Base-by-base conservation (phyloP, 1,140 invertebrate genomes). In the Apis mellifera region DNA sequence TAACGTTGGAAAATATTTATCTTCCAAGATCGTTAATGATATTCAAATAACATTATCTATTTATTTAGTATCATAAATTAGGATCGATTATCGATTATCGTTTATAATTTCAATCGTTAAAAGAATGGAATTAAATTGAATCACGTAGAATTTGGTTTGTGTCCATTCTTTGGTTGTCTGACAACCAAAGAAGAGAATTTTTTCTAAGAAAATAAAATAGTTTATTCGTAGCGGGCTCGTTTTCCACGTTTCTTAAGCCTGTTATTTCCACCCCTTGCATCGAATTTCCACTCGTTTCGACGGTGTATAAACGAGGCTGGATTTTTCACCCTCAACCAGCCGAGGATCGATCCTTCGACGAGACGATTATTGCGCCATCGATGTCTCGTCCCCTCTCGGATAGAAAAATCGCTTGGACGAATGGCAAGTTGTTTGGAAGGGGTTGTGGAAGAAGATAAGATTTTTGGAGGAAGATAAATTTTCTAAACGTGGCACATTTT, bases 251-350 rank as follows among this genome's bases (percentile, higher is more conserved):
- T 12, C 12, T 59, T 26, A 50, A 73, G 32, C 62, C 62, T 26
- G 19, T 32, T 54, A 9, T 23, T 66, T 7, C 23, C 11, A n/a
- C 42, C 3, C 55, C 48, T 32, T 62, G 12, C 48, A 21, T 26
- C 48, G 59, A 60, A 42, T 78, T 62, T 70, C 77, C 59, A 26
- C 48, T 62, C 57, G 77, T 78, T 71, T 62, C 23, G 48, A 50
- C 23, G 48, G 23, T 19, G 8, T 60, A 62, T 62, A 78, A 78
- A 62, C 77, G 57, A 71, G 68, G 12, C 19, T 21, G 65, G 23
- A 62, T 79, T 79, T 71, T 54, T 79, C 77, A 62, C 54, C 19
- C 50, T 62, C 64, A 71, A 79, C 77, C 68, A 79, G 48, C 48
- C 21, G 15, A n/a, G 12, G 23, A 78, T 62, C 57, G 77, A 71